Evolutionary conservation across 2,888 invertebrate genomes (phyloP).

Genomic region (Allophyes oxyacanthae): DNA sequence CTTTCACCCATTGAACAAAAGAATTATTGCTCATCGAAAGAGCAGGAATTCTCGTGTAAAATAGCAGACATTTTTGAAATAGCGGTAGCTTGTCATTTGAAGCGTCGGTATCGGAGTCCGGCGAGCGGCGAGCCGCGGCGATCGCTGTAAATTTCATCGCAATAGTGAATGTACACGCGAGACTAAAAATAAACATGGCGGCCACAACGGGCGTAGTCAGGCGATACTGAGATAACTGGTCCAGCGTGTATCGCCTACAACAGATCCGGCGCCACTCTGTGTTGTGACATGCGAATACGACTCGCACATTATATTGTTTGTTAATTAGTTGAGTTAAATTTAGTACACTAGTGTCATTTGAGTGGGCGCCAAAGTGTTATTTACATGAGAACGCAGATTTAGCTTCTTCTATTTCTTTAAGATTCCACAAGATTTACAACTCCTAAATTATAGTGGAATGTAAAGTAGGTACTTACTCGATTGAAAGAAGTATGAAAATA

Average conservation of each 20-base stretch:
- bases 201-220: conserved; percentile 80
- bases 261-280: conserved; percentile 69
- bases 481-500: conserved; percentile 34
- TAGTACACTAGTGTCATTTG: conserved; percentile 60
- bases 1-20: conserved; percentile 73
- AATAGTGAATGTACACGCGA: conserved; percentile 83
- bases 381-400: conserved; percentile 26
- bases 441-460: conserved; percentile 4
- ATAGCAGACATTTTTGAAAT: conserved; percentile 85
- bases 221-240: conserved; percentile 83
- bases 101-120: conserved; percentile 77
- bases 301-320: conserved; percentile 64
- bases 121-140: conserved; percentile 71
- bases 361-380: conserved; percentile 62
- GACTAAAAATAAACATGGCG: conserved; percentile 86
- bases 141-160: conserved; percentile 84
- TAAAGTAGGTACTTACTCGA: conserved; percentile 3
- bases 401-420: conserved; percentile 10
- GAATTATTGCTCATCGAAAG: conserved; percentile 80
- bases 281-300: conserved; percentile 74
- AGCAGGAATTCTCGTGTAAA: conserved; percentile 79
- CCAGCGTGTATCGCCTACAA: conserved; percentile 70
- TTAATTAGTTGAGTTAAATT: conserved; percentile 77
- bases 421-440: conserved; percentile 11
- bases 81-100: conserved; percentile 82